Base-by-base conservation (phyloP, 2,888 invertebrate genomes). In the Aleiodes leptofemur region DNA sequence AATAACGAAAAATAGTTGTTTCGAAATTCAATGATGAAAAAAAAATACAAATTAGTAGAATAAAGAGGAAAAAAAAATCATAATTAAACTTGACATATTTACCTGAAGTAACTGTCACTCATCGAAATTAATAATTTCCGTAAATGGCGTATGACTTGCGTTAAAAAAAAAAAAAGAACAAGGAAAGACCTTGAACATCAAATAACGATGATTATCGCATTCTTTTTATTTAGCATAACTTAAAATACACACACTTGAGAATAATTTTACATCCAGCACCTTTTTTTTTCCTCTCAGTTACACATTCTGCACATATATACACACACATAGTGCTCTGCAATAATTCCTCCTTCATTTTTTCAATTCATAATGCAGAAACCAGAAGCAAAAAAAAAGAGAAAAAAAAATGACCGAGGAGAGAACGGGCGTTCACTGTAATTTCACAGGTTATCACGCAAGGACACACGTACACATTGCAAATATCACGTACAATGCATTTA, bases 391-490 rank as follows among this genome's bases (percentile, higher is more conserved):
- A 61, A 61, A 64, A 64, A 43, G 64, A 8, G 9, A 48, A 64
- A 64, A 61, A 61, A 64, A 64, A 14, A 59, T 2, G 23, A 59
- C 8, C 66, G n/a, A 48, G 53, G 53, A 34, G 74, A 74, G 69
- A 50, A 53, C 8, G 69, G 78, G 76, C 76, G 69, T 64, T 75
- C 77, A 72, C 74, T 77, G 75, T 77, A 77, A 79, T 79, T 79
- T 79, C 74, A 76, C 61, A 73, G 76, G 75, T 80, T 78, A 80
- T 80, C 80, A 76, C 77, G 77, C 77, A 73, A 77, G 61, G 76
- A 73, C 61, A 75, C 71, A 71, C 74, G 71, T 64, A 64, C 50
- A 66, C 56, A 75, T 64, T 55, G 66, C 38, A 64, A 6, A 23
- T 50, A 73, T 66, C 66, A 71, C 66, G 71, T 66, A 50, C 66